Evolutionary conservation across 1,140 invertebrate species (phyloP), one percentile per base, ranked within the genome.

Genomic region (Dreissena rostriformis): DNA sequence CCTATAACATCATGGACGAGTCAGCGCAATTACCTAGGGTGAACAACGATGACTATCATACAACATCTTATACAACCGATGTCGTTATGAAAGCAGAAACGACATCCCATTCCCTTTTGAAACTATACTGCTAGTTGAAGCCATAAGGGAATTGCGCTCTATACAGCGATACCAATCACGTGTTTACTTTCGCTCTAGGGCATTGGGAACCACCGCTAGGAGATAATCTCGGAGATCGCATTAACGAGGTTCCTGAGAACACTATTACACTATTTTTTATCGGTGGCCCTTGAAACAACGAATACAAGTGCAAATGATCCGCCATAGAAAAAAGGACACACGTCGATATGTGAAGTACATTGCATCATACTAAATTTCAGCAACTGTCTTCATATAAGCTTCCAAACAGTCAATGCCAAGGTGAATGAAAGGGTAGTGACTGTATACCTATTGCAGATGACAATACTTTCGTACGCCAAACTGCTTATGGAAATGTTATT

Each of bases 111-210:
- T 49, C 72, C n/a, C 72, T 49, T 12, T n/a, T 75, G 10, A 75
- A 75, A 28, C 72, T 75, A 8, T 75, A 75, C 51, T 14, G 49
- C n/a, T 75, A 75, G 19, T 57, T 75, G 26, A n/a, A 75, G 49
- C 22, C 22, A 57, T 49, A 55, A 55, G 72, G 72, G 11, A 24
- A 15, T 10, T 11, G 72, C 10, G 72, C 26, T 15, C 22, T 75
- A n/a, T 75, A 75, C 52, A 8, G 14, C 15, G 72, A 75, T 53
- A 75, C 52, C 22, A 53, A 75, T 57, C 57, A 55, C 8, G 52
- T 75, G 39, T 75, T 75, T 28, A 55, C 72, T 11, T 49, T 53
- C 11, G 7, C 8, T 11, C 72, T 19, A n/a, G 72, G 72, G 24
- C 49, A 75, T 19, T 55, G 49, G 52, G 28, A 75, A 57, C 72